Evolutionary conservation across 2,797 vertebrate genomes (phyloP).

Genomic region (Pangasius krempfi): DNA sequence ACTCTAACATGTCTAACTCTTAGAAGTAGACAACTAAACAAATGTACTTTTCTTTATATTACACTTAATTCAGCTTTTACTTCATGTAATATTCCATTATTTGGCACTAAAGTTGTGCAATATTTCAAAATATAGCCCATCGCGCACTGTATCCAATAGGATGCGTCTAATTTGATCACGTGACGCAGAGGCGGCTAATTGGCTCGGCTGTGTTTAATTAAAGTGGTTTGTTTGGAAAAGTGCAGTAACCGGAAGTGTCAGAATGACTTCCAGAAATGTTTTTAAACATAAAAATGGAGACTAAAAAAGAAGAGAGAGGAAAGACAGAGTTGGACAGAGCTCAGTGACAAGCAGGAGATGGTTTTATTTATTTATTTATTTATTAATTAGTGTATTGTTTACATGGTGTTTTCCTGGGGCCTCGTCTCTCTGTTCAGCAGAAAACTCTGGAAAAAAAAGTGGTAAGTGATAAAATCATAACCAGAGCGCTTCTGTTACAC

Average conservation of each 20-base stretch:
- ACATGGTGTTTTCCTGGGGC: not conserved
- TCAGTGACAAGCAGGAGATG: no score
- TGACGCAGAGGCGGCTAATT: not conserved
- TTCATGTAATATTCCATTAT: no score
- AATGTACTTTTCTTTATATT: not conserved
- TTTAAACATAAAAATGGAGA: not conserved
- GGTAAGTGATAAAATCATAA: not conserved
- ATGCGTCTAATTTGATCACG: not conserved
- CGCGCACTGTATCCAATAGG: not conserved
- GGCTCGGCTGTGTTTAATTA: not conserved
- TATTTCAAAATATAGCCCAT: not conserved
- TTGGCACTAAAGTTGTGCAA: not conserved
- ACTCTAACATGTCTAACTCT: not conserved
- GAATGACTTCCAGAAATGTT: not conserved
- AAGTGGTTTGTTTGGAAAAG: not conserved
- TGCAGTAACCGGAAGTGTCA: not conserved
- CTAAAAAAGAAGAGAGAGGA: not conserved
- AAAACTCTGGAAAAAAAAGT: not conserved
- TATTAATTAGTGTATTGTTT: not conserved
- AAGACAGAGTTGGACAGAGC: not conserved
- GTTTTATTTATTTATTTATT: not conserved
- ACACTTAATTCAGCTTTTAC: not conserved
- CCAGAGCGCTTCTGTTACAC: not conserved
- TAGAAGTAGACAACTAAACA: not conserved
- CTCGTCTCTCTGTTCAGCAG: not conserved